phyloP scores from a whole-genome alignment of 2,888 invertebrate species.

The Ferrisia virgata region DNA sequence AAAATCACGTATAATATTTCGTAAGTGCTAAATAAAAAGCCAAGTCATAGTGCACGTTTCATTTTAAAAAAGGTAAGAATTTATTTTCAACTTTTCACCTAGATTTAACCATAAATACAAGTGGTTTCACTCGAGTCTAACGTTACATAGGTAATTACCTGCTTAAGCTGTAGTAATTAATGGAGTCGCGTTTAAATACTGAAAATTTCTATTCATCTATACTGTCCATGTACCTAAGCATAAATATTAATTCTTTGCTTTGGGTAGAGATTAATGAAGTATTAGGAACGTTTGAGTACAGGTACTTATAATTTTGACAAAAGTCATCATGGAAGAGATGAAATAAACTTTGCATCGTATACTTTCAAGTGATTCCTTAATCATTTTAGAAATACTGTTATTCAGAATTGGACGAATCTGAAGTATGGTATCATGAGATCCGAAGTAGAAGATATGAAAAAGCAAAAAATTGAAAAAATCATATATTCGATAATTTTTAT shows the following conservation, averaged over 20 bases:
- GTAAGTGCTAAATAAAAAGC: slow-evolving; percentile 16
- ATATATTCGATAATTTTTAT: too few species aligned
- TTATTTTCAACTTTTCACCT: neutral
- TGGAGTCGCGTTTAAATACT: neutral
- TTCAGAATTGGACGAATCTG: too few species aligned
- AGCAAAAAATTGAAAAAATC: too few species aligned
- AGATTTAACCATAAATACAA: neutral
- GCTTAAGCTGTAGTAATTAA: neutral
- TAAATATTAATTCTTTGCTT: neutral
- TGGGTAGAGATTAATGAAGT: neutral
- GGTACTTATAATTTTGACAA: too few species aligned
- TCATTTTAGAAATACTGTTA: too few species aligned
- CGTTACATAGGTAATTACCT: neutral
- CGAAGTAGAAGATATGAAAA: too few species aligned
- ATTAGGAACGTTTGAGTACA: too few species aligned
- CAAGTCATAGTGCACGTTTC: neutral
- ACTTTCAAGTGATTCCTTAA: too few species aligned
- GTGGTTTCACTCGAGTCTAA: neutral
- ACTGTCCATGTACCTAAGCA: too few species aligned
- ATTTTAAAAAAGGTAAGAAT: neutral
- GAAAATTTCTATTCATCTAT: neutral
- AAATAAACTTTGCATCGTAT: too few species aligned
- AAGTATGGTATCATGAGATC: too few species aligned
- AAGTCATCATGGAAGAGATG: too few species aligned
- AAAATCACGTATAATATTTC: slow-evolving; percentile 2